Conservation (phyloP, 2,888 invertebrate species). For the Notodonta dromedarius region DNA sequence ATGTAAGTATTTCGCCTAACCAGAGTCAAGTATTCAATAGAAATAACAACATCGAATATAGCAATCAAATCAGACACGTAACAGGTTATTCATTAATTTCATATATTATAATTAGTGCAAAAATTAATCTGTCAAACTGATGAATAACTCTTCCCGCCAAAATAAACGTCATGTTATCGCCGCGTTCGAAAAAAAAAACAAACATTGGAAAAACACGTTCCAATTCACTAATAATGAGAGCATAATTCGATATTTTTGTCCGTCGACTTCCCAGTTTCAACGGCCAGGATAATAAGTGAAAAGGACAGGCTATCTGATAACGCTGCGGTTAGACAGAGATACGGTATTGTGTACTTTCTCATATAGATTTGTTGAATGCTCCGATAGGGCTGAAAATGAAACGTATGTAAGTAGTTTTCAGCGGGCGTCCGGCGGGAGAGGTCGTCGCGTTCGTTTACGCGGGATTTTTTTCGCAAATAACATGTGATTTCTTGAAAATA, state of each 20-base stretch:
- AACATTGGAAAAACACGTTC: constrained; percentile 40
- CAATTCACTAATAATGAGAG: constrained; percentile 51
- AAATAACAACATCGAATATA: too few species aligned
- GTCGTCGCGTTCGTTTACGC: constrained; percentile 21
- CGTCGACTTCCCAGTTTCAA: constrained; percentile 50
- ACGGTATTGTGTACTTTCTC: constrained; percentile 64
- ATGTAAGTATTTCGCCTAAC: too few species aligned
- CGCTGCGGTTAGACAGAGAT: constrained; percentile 48
- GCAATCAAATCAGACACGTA: too few species aligned
- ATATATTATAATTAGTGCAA: too few species aligned
- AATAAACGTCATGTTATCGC: constrained; percentile 31
- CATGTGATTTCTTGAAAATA: constrained; percentile 36
- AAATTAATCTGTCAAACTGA: constrained; percentile 24
- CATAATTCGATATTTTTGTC: constrained; percentile 56
- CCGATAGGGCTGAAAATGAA: constrained; percentile 34
- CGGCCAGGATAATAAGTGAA: constrained; percentile 62
- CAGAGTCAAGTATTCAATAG: too few species aligned
- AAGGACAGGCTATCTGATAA: constrained; percentile 40
- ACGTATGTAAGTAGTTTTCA: constrained; percentile 34
- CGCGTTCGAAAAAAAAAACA: constrained; percentile 32
- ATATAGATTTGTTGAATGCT: constrained; percentile 80
- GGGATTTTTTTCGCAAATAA: constrained; percentile 35
- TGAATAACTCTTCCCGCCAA: constrained; percentile 38
- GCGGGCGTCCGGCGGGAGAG: constrained; percentile 28
- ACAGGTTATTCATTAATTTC: too few species aligned